A percentile compares a stretch with the other conserved stretches of the same genome.
Evolutionary conservation across 53 echinoderm and acorn worm species (phyloP).

Genomic region (Pentamera pediparva): DNA sequence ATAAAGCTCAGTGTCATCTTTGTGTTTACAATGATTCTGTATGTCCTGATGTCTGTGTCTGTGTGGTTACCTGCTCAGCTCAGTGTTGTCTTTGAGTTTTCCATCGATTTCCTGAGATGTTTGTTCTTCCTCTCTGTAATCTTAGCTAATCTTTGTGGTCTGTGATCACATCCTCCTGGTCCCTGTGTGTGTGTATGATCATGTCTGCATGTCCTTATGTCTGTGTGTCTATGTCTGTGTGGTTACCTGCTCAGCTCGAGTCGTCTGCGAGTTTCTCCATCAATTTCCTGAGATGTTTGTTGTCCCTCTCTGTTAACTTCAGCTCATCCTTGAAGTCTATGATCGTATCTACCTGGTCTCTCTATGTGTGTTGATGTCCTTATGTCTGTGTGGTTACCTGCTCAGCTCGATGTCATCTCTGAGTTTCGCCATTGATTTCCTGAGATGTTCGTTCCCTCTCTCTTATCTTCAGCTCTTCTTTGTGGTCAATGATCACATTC

Average conservation of each 20-base stretch:
- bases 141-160: constrained; percentile 73
- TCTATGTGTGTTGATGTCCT: too few relatives aligned
- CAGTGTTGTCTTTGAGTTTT: constrained; percentile 66
- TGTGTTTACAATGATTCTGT: too few relatives aligned
- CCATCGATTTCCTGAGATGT: constrained; percentile 71
- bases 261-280: constrained; percentile 77
- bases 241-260: constrained; percentile 65
- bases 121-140: constrained; percentile 71
- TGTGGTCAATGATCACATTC: constrained; percentile 70
- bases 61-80: constrained; percentile 64
- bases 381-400: too few relatives aligned
- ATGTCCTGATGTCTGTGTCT: too few relatives aligned
- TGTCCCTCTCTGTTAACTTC: constrained; percentile 69
- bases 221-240: too few relatives aligned
- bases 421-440: constrained; percentile 74
- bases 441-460: constrained; percentile 64
- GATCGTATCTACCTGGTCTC: constrained; percentile 84
- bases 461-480: constrained; percentile 72
- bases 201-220: too few relatives aligned
- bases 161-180: constrained; percentile 66
- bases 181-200: too few relatives aligned
- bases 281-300: constrained; percentile 63
- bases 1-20: too few relatives aligned
- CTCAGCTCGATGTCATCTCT: too few relatives aligned
- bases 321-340: constrained; percentile 78